phyloP scores from a whole-genome alignment of 2,888 invertebrate species.

The Galeruca laticollis region DNA sequence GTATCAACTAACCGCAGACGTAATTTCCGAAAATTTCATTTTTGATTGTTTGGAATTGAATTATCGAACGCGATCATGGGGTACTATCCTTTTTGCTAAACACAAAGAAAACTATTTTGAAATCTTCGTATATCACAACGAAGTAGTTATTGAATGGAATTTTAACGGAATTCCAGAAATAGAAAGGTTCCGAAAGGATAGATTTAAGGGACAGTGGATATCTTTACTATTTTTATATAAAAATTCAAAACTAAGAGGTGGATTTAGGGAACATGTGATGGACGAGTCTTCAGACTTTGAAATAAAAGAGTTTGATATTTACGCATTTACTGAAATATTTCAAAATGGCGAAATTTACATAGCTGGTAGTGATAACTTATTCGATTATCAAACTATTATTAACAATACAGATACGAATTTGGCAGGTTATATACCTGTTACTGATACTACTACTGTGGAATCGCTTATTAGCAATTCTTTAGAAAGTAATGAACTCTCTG shows the following conservation, averaged over 20 bases:
- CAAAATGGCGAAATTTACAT: conserved; percentile 68
- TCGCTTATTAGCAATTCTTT: conserved; percentile 60
- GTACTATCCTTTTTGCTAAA: conserved; percentile 80
- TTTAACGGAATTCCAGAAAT: conserved; percentile 67
- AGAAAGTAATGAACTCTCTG: conserved; percentile 56
- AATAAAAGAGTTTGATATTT: conserved; percentile 67
- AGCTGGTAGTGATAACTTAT: conserved; percentile 67
- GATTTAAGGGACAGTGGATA: conserved; percentile 75
- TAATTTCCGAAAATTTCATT: conserved; percentile 52
- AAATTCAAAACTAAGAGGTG: conserved; percentile 62
- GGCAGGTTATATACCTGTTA: conserved; percentile 57
- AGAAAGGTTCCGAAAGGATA: conserved; percentile 67
- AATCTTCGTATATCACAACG: conserved; percentile 77
- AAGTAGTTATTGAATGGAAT: conserved; percentile 78
- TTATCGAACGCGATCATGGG: conserved; percentile 75
- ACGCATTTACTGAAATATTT: conserved; percentile 69
- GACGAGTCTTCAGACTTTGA: conserved; percentile 69
- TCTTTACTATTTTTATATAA: conserved; percentile 72
- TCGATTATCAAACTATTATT: conserved; percentile 60
- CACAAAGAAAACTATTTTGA: conserved; percentile 74
- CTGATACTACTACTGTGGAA: conserved; percentile 61
- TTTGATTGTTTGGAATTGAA: conserved; percentile 69
- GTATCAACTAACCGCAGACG: conserved; percentile 70
- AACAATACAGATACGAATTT: conserved; percentile 59
- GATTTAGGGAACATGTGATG: conserved; percentile 69